Conservation (phyloP, 1,140 invertebrate species). For the Phymorhynchus buccinoides region DNA sequence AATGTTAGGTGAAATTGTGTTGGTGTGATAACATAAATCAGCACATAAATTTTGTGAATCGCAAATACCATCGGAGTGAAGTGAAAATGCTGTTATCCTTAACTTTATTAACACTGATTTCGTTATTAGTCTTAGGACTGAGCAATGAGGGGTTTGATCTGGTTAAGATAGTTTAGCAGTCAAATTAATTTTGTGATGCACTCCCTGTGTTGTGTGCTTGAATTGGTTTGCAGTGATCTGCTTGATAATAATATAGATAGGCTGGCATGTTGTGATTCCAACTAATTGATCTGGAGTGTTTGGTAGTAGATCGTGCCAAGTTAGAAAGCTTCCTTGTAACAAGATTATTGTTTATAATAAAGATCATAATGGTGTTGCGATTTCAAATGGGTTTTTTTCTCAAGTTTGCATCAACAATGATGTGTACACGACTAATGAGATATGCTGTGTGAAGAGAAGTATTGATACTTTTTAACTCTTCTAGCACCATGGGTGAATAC, state of each 20-base stretch:
- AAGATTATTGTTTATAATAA: not conserved
- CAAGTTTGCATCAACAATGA: not conserved
- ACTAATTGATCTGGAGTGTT: not conserved
- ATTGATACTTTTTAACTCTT: too few relatives aligned
- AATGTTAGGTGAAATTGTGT: too few relatives aligned
- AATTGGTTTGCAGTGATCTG: not conserved
- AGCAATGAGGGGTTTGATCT: too few relatives aligned
- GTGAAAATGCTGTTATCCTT: too few relatives aligned
- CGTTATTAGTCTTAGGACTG: too few relatives aligned
- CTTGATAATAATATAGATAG: not conserved
- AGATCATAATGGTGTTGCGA: not conserved
- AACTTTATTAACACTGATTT: too few relatives aligned
- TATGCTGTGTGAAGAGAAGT: not conserved
- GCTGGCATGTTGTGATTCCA: not conserved
- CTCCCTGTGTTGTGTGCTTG: not conserved
- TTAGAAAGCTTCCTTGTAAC: not conserved
- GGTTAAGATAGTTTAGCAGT: too few relatives aligned
- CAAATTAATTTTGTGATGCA: too few relatives aligned
- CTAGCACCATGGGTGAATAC: too few relatives aligned
- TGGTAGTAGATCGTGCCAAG: not conserved
- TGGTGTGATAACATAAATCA: too few relatives aligned
- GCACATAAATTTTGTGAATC: too few relatives aligned
- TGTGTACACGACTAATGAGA: not conserved
- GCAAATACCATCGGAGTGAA: too few relatives aligned
- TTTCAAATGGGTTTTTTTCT: not conserved